Evolutionary conservation across 1,140 invertebrate genomes (phyloP), one percentile per base, ranked within the genome.

Genomic region (Octopus bimaculoides): DNA sequence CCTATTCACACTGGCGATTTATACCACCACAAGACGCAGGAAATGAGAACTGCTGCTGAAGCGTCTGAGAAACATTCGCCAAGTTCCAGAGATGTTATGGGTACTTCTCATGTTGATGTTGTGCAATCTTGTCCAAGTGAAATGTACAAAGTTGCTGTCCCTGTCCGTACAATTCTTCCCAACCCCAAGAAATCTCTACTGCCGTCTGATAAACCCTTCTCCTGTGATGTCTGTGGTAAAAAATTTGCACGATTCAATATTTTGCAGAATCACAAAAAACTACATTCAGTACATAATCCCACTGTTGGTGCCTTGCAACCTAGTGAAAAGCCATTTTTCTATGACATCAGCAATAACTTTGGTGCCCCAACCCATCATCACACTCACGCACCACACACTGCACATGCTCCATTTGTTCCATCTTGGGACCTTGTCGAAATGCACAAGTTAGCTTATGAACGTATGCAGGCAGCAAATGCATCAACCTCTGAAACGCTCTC

Each of bases 221-320:
- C 95, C 52, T 99, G 98, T 91, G 98, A 99, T 89, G 94, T 97
- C 17, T 99, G 98, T 91, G 97, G 97, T 0, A 92, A 98, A 4
- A 98, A 99, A 90, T 99, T 99, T 90, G 98, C 98, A 26, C 92
- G 98, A 69, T 14, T 14, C 14, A 71, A 14, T 20, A 14, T n/a
- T 9, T 71, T n/a, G 5, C 66, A 71, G 14, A 14, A 71, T 6
- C 66, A 71, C 26, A 14, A 20, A 5, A 71, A 71, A 71, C 17
- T 6, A 14, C 66, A 71, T 20, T 71, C 26, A n/a, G 9, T 61
- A 9, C 9, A 17, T 12, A 61, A 9, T 9, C 56, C 56, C 56
- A 9, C 9, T 17, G 17, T 20, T 71, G 17, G 26, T 6, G 17
- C 9, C 17, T 9, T 9, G 9, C 56, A 9, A 61, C 9, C 56